Conservation (phyloP, 2,888 invertebrate species). For the Polyommatus iphigenia region DNA sequence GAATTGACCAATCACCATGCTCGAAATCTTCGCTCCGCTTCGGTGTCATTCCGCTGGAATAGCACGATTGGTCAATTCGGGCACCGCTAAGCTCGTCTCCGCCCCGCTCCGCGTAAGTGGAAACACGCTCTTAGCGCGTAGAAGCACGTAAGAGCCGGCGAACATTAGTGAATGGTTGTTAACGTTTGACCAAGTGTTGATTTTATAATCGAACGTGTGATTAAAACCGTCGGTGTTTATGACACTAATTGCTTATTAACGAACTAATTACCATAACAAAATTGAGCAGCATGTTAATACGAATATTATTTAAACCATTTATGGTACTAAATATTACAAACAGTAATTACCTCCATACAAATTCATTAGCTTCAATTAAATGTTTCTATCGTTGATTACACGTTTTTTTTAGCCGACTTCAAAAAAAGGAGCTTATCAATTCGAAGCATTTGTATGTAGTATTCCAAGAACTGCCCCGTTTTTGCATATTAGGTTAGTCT, state of each 20-base stretch:
- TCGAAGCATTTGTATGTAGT: too few species aligned
- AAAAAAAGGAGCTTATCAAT: too few species aligned
- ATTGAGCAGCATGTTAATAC: not conserved
- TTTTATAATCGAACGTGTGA: slow-evolving; percentile 20
- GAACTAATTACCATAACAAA: slow-evolving; percentile 26
- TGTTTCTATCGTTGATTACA: not conserved
- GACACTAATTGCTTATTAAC: slow-evolving; percentile 24
- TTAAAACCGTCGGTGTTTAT: slow-evolving; percentile 21
- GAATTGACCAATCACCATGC: too few species aligned
- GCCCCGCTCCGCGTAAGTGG: too few species aligned
- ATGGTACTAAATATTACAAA: slow-evolving; percentile 16
- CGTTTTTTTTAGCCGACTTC: too few species aligned
- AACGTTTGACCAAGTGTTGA: not conserved
- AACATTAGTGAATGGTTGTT: not conserved
- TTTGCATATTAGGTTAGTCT: too few species aligned
- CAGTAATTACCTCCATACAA: not conserved
- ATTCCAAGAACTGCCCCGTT: too few species aligned
- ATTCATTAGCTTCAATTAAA: not conserved
- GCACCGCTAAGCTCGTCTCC: too few species aligned
- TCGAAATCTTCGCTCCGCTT: too few species aligned
- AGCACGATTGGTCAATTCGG: too few species aligned
- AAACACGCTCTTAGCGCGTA: too few species aligned
- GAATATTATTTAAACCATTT: slow-evolving; percentile 8
- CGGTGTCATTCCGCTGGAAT: too few species aligned
- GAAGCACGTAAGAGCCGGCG: not conserved